A percentile compares a stretch with the other conserved stretches of the same genome.
Conservation (phyloP, 2,888 invertebrate genomes). For the Eurytoma californica region DNA sequence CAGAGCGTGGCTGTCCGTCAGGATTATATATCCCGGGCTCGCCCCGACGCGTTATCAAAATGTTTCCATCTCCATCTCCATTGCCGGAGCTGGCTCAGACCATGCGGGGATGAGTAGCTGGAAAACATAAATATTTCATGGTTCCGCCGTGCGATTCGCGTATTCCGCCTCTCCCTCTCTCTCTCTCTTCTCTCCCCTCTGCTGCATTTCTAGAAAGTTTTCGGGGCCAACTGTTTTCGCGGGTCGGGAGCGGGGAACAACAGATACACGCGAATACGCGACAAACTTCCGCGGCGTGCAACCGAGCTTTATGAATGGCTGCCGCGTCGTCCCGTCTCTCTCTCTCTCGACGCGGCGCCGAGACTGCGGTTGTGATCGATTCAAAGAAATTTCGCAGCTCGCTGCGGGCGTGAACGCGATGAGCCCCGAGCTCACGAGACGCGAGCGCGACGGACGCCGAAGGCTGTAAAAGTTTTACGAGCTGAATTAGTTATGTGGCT, state of each 20-base stretch:
- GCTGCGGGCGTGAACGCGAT: neutral
- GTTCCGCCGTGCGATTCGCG: conserved; percentile 53
- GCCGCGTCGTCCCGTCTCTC: conserved; percentile 5
- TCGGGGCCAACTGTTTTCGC: conserved; percentile 53
- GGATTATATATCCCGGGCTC: conserved; percentile 2
- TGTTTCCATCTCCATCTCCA: conserved; percentile 41
- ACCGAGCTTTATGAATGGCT: conserved; percentile 41
- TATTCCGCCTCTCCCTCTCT: neutral
- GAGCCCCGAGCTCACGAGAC: too few species aligned
- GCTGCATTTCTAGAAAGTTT: conserved; percentile 52
- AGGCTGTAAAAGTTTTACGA: conserved; percentile 37
- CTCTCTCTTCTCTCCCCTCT: neutral
- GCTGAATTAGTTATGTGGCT: conserved; percentile 21
- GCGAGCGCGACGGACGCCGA: neutral
- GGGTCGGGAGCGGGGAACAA: conserved; percentile 27
- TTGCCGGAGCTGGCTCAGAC: conserved; percentile 30
- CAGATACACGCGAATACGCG: conserved; percentile 25
- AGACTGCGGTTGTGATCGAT: conserved; percentile 19
- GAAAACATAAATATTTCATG: conserved; percentile 70
- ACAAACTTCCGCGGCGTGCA: conserved; percentile 26
- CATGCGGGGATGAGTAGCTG: conserved; percentile 51
- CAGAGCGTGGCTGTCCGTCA: neutral
- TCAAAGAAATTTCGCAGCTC: conserved; percentile 38
- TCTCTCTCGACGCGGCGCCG: too few species aligned
- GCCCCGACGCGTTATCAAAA: conserved; percentile 29